Evolutionary conservation across 1,140 invertebrate species (phyloP).

Genomic region (Hycleus cichorii): DNA sequence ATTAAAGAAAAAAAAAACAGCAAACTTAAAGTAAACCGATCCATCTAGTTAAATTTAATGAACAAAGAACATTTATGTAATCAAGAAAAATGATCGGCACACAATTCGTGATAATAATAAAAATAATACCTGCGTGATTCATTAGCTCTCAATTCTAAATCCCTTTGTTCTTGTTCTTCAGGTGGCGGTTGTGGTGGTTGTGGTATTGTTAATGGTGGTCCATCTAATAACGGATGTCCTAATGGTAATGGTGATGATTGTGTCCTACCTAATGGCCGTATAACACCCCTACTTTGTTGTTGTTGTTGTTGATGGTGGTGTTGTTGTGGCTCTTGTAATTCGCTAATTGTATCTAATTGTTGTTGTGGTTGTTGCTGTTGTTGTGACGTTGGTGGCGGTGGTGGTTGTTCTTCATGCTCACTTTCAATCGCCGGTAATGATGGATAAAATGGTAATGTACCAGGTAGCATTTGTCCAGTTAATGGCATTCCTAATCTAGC

Average conservation of each 20-base stretch:
- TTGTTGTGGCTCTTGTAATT: conserved; percentile 37
- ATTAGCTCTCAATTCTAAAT: conserved; percentile 42
- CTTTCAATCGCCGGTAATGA: conserved; percentile 57
- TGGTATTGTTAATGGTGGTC: conserved; percentile 40
- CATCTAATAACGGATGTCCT: conserved; percentile 85
- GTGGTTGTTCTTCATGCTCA: conserved; percentile 40
- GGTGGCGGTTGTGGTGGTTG: conserved; percentile 34
- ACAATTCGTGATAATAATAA: not conserved
- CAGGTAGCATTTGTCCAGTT: conserved; percentile 63
- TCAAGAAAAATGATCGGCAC: too few relatives aligned
- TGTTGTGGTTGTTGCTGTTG: conserved; percentile 35
- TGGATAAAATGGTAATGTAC: conserved; percentile 68
- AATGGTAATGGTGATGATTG: conserved; percentile 89
- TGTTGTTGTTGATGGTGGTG: not conserved
- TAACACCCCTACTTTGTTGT: conserved; percentile 33
- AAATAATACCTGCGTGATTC: conserved; percentile 39
- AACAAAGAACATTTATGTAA: too few relatives aligned
- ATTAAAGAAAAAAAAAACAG: too few relatives aligned
- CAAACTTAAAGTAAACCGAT: too few relatives aligned
- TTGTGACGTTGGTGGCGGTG: conserved; percentile 8
- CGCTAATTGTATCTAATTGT: conserved; percentile 43
- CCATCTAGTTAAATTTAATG: too few relatives aligned
- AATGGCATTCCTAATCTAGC: conserved; percentile 65
- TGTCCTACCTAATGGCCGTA: conserved; percentile 79
- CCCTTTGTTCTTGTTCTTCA: conserved; percentile 46